A percentile compares a stretch with the other conserved stretches of the same genome.
phyloP scores from a whole-genome alignment of 2,113 vertebrate species.

The Macaca nemestrina region DNA sequence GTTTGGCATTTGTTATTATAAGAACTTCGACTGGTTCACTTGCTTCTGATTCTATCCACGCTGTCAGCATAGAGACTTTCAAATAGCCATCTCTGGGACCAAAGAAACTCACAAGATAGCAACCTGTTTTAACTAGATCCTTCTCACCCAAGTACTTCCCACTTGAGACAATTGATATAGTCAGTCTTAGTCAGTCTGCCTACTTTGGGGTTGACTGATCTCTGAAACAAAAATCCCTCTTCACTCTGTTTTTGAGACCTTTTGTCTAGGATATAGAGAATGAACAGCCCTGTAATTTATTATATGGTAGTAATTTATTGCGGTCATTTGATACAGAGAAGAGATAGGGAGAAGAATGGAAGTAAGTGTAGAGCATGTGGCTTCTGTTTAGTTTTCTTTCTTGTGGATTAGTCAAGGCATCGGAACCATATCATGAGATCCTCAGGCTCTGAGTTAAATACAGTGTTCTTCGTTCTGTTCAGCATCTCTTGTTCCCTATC shows the following conservation, averaged over 20 bases:
- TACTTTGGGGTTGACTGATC: neutral
- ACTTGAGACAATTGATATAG: neutral
- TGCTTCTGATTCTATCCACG: conserved; percentile 81
- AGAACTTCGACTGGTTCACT: conserved; percentile 78
- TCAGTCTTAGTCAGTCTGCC: neutral
- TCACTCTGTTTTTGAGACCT: neutral
- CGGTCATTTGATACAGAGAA: neutral
- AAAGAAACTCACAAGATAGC: conserved; percentile 62
- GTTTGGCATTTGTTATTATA: conserved; percentile 77
- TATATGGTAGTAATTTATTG: neutral
- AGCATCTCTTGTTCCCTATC: neutral
- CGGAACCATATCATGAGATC: neutral
- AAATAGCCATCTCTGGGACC: conserved; percentile 65
- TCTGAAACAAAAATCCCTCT: neutral
- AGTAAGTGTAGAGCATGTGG: neutral
- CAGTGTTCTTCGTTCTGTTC: neutral
- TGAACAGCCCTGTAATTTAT: neutral
- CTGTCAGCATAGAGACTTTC: conserved; percentile 78
- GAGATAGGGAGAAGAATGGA: neutral
- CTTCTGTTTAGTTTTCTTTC: neutral
- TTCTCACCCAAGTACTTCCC: conserved; percentile 60
- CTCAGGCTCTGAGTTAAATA: neutral
- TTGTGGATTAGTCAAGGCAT: neutral
- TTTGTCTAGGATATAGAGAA: neutral
- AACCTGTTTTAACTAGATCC: conserved; percentile 67